Conservation (phyloP, 2,113 vertebrate genomes). For the Willisornis vidua region DNA sequence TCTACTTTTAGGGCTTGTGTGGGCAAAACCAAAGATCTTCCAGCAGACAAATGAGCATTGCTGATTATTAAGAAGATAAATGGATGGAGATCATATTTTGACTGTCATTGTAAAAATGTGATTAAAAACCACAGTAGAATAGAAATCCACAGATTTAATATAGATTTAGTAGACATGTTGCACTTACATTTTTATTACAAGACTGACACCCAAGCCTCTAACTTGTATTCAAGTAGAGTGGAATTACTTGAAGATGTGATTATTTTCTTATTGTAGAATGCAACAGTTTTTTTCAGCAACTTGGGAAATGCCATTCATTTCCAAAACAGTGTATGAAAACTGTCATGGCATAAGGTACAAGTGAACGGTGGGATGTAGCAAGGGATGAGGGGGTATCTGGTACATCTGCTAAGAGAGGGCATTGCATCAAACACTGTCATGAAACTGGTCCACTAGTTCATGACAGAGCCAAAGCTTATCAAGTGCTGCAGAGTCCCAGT, state of each 20-base stretch:
- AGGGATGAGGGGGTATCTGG: not conserved
- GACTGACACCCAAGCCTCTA: not conserved
- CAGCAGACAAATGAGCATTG: conserved; percentile 8
- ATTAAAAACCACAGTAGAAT: conserved; percentile 1
- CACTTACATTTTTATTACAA: not conserved
- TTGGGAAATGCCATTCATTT: not conserved
- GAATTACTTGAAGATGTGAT: not conserved
- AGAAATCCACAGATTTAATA: conserved; percentile 54
- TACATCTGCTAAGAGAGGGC: not conserved
- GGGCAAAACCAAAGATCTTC: conserved; percentile 29
- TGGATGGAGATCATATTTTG: conserved; percentile 5
- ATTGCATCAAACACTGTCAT: not conserved
- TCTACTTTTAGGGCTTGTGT: not conserved
- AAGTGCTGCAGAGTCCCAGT: not conserved
- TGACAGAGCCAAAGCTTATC: not conserved
- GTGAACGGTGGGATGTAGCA: not conserved
- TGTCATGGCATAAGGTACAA: not conserved
- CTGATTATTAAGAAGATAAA: conserved; percentile 60
- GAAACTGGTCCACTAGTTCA: not conserved
- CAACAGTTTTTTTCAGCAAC: not conserved
- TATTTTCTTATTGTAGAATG: not conserved
- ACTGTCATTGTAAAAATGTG: conserved; percentile 21
- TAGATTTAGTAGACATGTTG: conserved; percentile 13
- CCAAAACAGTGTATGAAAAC: not conserved
- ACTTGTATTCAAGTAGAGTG: not conserved